These are phyloP conservation scores for Zapornia atra DNA, from an alignment of 2,113 vertebrate species.

Conservation along the genomic window DNA sequence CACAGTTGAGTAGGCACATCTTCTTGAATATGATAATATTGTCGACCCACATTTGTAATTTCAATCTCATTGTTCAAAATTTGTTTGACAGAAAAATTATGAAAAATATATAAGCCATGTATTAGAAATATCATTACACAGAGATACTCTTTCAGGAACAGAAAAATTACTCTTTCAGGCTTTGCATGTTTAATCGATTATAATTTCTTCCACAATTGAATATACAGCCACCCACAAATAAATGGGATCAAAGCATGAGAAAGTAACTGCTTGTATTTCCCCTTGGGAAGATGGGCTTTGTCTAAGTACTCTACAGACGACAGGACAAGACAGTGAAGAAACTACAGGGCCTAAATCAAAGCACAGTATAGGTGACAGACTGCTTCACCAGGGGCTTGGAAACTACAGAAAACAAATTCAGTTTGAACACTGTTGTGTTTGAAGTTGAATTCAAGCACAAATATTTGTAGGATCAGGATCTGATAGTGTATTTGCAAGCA, in stretches of 20 bases:
- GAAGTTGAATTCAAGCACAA: background rate
- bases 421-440: background rate
- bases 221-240: background rate
- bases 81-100: background rate
- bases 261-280: background rate
- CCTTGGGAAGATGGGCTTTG: background rate
- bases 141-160: background rate
- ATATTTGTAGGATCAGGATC: background rate
- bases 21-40: background rate
- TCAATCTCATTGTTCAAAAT: background rate
- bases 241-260: background rate
- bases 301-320: background rate
- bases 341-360: background rate
- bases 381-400: background rate
- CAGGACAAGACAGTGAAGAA: background rate
- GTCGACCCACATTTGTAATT: background rate
- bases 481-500: background rate
- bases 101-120: slow-evolving; percentile 12
- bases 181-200: background rate
- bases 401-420: background rate
- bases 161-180: background rate
- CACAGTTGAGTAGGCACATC: background rate
- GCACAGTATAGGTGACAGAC: background rate
- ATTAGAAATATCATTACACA: background rate
- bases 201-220: background rate